These are phyloP conservation scores for Catocala fraxini DNA, from an alignment of 2,888 invertebrate genomes.

Conservation along the genomic window DNA sequence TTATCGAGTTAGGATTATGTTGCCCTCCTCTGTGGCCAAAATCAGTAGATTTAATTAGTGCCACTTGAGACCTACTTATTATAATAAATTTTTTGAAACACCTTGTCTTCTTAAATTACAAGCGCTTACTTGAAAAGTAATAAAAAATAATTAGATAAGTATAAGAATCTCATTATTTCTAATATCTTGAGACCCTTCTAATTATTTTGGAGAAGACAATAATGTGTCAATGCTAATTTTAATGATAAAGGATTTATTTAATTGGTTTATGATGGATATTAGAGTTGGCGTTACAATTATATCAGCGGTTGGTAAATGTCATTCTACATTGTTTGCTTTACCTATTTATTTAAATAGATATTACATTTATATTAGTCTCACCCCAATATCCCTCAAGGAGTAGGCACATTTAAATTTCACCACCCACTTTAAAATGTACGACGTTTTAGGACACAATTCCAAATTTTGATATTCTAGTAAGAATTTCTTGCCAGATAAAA, in stretches of 20 bases:
- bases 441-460: too few relatives aligned
- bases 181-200: constrained; percentile 11
- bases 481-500: too few relatives aligned
- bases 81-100: constrained; percentile 22
- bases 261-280: neutral
- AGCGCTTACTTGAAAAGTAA: constrained; percentile 33
- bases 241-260: constrained; percentile 11
- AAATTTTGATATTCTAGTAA: too few relatives aligned
- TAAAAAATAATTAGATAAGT: constrained; percentile 43
- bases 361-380: too few relatives aligned
- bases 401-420: too few relatives aligned
- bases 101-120: constrained; percentile 23
- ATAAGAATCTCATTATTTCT: constrained; percentile 34
- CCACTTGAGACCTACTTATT: constrained; percentile 33
- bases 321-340: too few relatives aligned
- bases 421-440: too few relatives aligned
- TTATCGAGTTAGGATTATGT: too few relatives aligned
- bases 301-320: too few relatives aligned
- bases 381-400: too few relatives aligned
- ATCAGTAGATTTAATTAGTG: constrained; percentile 41
- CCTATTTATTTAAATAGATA: too few relatives aligned
- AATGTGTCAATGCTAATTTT: constrained; percentile 14
- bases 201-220: constrained; percentile 19
- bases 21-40: constrained; percentile 3
- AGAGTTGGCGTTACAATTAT: too few relatives aligned